Base-by-base conservation (phyloP, 1,140 invertebrate genomes). In the Bathynomus jamesi region DNA sequence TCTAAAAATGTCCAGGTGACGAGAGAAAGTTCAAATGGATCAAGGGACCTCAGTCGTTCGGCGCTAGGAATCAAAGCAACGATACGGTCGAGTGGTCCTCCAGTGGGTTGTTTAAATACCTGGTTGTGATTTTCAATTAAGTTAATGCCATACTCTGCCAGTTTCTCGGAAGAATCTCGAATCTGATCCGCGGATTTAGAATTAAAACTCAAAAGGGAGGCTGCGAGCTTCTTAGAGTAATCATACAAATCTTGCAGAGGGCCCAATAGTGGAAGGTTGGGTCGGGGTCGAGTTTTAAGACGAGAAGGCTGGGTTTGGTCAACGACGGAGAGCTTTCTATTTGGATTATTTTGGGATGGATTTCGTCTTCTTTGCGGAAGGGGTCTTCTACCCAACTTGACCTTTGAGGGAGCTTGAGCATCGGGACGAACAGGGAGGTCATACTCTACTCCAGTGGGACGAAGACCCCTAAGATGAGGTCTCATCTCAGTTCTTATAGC, bases 1-100 rank as follows among this genome's bases (percentile, higher is more conserved):
- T 77, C 76, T 28, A 77, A 60, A 64, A 77, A 77, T 7, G 76
- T 77, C 67, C 73, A 77, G 5, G 76, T 74, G 30, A 77, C 61
- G 5, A 74, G 69, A 25, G 72, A 77, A 29, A 77, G 27, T 29
- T 77, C 76, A 60, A 77, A 72, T 10, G 76, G 71, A 60, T 53
- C 69, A 29, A 77, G 64, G 7, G 76, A 46, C 17, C 68, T 31
- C 13, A 75, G 61, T 40, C 68, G 71, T n/a, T 68, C 67, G 17
- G 73, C 27, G 27, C 11, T 4, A 69, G 73, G 66, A 75, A 75
- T 31, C 27, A 71, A 24, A 75, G 65, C 30, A 71, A 53, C 40
- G 5, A 53, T 53, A 17, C 5, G 13, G 21, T 53, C 40, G 21
- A 53, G 5, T 17, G 40, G 40, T 53, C 40, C 40, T 5, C 40